phyloP scores from a whole-genome alignment of 2,113 vertebrate genomes.

The Malaclemys terrapin region DNA sequence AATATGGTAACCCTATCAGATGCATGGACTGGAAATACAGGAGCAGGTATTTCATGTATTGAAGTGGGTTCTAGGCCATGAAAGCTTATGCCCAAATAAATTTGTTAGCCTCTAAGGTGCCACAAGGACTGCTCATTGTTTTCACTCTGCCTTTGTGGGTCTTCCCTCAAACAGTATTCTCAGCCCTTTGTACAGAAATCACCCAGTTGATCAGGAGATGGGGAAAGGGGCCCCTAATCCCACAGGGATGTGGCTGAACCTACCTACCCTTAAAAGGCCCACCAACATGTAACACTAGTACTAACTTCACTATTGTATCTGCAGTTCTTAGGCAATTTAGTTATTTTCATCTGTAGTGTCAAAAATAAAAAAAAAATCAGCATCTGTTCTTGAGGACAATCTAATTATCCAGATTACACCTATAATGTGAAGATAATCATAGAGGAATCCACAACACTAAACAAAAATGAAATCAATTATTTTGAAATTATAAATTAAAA shows the following conservation, averaged over 20 bases:
- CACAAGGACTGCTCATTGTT: too few relatives aligned
- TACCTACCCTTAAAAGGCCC: not conserved
- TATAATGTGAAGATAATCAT: not conserved
- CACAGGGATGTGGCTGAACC: not conserved
- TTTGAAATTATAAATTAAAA: not conserved
- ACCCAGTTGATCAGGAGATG: not conserved
- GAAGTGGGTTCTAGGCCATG: too few relatives aligned
- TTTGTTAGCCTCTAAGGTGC: too few relatives aligned
- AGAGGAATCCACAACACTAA: not conserved
- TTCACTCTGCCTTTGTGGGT: not conserved
- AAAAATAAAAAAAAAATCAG: not conserved
- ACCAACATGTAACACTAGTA: not conserved
- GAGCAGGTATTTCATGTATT: too few relatives aligned
- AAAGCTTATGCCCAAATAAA: too few relatives aligned
- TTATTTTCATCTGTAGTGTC: not conserved
- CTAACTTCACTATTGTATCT: rapidly evolving
- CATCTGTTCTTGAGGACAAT: not conserved
- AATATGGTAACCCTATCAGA: too few relatives aligned
- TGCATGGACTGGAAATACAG: too few relatives aligned
- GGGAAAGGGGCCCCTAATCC: too few relatives aligned
- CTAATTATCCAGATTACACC: not conserved
- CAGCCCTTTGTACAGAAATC: not conserved
- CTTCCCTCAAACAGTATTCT: not conserved
- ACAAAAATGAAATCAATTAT: not conserved
- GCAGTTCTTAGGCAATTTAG: rapidly evolving